Base-by-base conservation (phyloP, 2,888 invertebrate genomes). In the Andrena chrysosceles region DNA sequence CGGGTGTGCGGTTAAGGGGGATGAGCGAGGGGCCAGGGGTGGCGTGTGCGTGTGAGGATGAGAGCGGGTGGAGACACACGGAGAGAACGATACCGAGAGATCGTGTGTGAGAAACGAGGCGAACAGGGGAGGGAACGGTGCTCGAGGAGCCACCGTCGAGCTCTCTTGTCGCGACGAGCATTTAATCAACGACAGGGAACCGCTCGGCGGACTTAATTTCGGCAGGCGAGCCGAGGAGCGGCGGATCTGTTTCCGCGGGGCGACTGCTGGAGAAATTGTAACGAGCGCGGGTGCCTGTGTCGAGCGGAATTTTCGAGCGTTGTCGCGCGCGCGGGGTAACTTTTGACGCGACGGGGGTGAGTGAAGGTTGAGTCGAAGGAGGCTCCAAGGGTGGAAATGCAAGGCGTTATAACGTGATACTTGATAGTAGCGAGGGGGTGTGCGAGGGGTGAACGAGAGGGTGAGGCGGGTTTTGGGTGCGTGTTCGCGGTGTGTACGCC, bases 161-260 rank as follows among this genome's bases (percentile, higher is more conserved):
- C 89, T 87, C 89, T 90, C 90, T 89, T 79, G 89, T 88, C 91
- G 91, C 91, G 33, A 91, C 90, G 92, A 93, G 92, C 92, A 92
- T 93, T 92, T 93, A 93, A 93, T 93, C 93, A 93, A 93, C 90
- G 90, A 89, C 92, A 91, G 91, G 42, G 89, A 83, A 84, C 90
- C 88, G 90, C 81, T 83, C 81, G 67, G 81, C 52, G 79, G 85
- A 90, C 89, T 90, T 89, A 90, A 86, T 66, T 66, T 77, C 81
- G 77, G 56, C 26, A 56, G 31, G 48, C 62, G 59, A 76, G 62
- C 54, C 62, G 81, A 63, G 62, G 74, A 69, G 7, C 23, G 10
- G 16, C 10, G 16, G 66, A 16, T 63, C 48, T 35, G 35, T 72
- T 63, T 70, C 42, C 42, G 42, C 42, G 49, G 60, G 13, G 54